These are phyloP conservation scores for Pyrgus malvae DNA, from an alignment of 2,888 invertebrate species.

Conservation along the genomic window DNA sequence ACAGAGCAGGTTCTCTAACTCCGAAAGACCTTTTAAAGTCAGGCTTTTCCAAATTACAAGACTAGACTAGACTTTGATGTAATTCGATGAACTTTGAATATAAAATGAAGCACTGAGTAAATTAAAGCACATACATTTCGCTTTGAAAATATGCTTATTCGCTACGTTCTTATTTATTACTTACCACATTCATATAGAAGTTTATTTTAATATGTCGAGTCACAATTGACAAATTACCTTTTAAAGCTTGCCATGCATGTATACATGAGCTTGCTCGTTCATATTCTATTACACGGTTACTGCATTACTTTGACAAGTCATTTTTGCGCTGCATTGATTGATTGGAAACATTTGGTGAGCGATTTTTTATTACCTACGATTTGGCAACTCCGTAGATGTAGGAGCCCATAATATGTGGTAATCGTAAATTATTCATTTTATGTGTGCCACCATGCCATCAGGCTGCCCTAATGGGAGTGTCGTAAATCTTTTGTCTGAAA, in stretches of 20 bases:
- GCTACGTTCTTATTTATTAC: too few relatives aligned
- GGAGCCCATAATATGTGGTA: constrained; percentile 37
- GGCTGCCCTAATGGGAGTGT: constrained; percentile 31
- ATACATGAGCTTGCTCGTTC: neutral
- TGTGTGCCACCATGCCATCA: constrained; percentile 29
- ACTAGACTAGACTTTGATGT: too few relatives aligned
- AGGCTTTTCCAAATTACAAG: too few relatives aligned
- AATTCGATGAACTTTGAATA: too few relatives aligned
- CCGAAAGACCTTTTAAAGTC: too few relatives aligned
- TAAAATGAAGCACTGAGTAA: too few relatives aligned
- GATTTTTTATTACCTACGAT: constrained; percentile 39
- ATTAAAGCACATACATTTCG: too few relatives aligned
- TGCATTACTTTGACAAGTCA: constrained; percentile 41
- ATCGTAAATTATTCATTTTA: constrained; percentile 41
- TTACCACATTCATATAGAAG: too few relatives aligned
- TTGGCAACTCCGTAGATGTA: constrained; percentile 34
- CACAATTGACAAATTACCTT: constrained; percentile 5
- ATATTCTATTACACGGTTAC: constrained; percentile 17
- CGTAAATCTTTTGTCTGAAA: constrained; percentile 30
- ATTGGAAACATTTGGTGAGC: constrained; percentile 45
- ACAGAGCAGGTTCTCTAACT: too few relatives aligned
- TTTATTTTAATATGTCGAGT: too few relatives aligned
- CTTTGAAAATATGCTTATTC: too few relatives aligned
- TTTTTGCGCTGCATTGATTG: constrained; percentile 52
- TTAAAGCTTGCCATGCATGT: neutral